These are phyloP conservation scores for Burhinus oedicnemus DNA, from an alignment of 2,113 vertebrate species.

Conservation along the genomic window DNA sequence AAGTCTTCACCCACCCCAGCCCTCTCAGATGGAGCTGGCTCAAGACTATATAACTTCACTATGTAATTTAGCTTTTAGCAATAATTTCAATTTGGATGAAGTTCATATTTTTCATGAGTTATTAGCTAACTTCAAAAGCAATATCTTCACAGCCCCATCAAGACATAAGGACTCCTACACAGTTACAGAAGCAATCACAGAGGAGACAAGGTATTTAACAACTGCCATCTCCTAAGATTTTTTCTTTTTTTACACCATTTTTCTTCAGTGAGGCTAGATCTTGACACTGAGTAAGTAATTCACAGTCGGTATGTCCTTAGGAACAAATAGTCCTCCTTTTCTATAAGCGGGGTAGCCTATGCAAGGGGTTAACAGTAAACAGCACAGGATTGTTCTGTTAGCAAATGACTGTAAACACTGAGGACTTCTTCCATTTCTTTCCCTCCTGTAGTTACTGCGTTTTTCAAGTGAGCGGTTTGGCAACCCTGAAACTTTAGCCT, in stretches of 20 bases:
- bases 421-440: constrained; percentile 9
- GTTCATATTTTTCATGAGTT: constrained; percentile 39
- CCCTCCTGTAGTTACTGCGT: not conserved
- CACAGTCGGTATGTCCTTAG: not conserved
- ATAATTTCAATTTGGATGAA: constrained; percentile 44
- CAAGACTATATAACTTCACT: not conserved
- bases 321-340: not conserved
- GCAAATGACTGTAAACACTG: not conserved
- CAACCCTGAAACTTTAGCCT: constrained; percentile 27
- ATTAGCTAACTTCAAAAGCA: constrained; percentile 35
- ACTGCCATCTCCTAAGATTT: not conserved
- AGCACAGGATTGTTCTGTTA: not conserved
- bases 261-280: not conserved
- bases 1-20: not conserved
- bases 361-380: not conserved
- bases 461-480: constrained; percentile 42
- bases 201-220: not conserved
- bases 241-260: not conserved
- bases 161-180: not conserved
- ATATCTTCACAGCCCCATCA: not conserved
- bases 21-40: not conserved
- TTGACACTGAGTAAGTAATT: not conserved
- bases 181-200: constrained; percentile 6
- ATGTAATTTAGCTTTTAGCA: constrained; percentile 37
- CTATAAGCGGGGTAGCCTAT: not conserved